These are phyloP conservation scores for Jacana jacana DNA, from an alignment of 2,113 vertebrate genomes.

Conservation along the genomic window DNA sequence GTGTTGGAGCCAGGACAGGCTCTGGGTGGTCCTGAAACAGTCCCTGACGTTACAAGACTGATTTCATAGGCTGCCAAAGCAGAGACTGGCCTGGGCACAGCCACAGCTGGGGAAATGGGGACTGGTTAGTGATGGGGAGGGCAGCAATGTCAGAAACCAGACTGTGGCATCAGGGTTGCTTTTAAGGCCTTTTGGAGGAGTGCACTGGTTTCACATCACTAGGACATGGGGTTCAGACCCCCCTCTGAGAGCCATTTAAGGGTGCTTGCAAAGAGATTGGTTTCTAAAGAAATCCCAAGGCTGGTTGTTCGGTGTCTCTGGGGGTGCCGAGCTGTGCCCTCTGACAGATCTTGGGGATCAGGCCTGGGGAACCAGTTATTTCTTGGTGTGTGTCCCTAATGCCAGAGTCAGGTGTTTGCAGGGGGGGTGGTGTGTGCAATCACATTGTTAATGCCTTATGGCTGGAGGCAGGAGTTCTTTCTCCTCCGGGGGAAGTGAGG, in stretches of 20 bases:
- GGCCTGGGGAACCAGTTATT: not conserved
- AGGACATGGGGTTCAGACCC: not conserved
- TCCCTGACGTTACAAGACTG: fast-evolving
- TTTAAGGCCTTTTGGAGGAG: not conserved
- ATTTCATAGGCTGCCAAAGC: fast-evolving
- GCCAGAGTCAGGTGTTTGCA: not conserved
- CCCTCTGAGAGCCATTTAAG: not conserved
- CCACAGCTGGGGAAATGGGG: not conserved
- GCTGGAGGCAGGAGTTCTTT: not conserved
- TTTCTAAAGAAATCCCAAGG: not conserved
- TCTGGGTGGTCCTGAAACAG: not conserved
- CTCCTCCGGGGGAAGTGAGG: fast-evolving
- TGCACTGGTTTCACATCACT: fast-evolving
- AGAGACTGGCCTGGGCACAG: not conserved
- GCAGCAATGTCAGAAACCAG: not conserved
- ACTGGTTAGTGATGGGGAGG: not conserved
- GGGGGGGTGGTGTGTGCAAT: no score
- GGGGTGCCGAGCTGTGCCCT: not conserved
- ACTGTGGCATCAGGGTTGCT: fast-evolving
- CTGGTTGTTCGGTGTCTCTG: fast-evolving
- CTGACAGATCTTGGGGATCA: fast-evolving
- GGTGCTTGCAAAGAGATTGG: not conserved
- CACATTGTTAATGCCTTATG: fast-evolving
- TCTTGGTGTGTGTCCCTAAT: not conserved
- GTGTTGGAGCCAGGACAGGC: fast-evolving